A percentile compares a stretch with the other conserved stretches of the same genome.
Conservation (phyloP, 2,113 vertebrate species). For the Malurus cyaneus region DNA sequence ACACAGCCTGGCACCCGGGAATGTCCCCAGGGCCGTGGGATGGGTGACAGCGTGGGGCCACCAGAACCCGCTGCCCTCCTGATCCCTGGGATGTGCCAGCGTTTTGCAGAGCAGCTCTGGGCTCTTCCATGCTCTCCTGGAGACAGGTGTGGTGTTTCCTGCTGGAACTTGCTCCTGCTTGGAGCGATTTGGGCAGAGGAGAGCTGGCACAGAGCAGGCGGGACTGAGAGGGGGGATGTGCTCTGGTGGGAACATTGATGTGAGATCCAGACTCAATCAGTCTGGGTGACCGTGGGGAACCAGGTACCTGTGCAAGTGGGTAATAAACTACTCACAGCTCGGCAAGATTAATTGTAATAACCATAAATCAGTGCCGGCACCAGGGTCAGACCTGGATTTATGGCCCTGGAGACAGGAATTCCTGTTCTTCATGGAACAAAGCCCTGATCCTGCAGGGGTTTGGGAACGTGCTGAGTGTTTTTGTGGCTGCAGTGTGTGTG, state of each 20-base stretch:
- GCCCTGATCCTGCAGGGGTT: neutral
- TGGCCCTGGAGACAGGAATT: conserved; percentile 55
- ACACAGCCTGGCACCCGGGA: fast-evolving
- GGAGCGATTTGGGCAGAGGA: neutral
- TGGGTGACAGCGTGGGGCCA: neutral
- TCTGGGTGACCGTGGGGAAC: neutral
- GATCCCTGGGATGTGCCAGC: neutral
- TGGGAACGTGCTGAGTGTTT: neutral
- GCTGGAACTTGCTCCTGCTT: neutral
- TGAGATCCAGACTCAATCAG: neutral
- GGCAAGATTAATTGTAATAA: conserved; percentile 51
- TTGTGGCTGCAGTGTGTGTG: fast-evolving
- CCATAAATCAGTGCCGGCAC: conserved; percentile 19
- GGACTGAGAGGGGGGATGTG: neutral
- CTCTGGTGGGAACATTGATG: neutral
- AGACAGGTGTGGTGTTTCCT: neutral
- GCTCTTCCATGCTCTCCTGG: neutral
- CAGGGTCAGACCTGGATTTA: conserved; percentile 40
- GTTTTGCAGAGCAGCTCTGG: fast-evolving
- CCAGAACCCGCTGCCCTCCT: neutral
- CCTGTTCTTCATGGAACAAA: conserved; percentile 57
- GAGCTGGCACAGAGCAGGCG: neutral
- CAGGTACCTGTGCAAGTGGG: conserved; percentile 5
- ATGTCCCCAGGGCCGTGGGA: fast-evolving
- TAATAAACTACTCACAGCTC: conserved; percentile 11